These are phyloP conservation scores for Melikaiella ostensackeni DNA, from an alignment of 2,888 invertebrate species.

Conservation along the genomic window DNA sequence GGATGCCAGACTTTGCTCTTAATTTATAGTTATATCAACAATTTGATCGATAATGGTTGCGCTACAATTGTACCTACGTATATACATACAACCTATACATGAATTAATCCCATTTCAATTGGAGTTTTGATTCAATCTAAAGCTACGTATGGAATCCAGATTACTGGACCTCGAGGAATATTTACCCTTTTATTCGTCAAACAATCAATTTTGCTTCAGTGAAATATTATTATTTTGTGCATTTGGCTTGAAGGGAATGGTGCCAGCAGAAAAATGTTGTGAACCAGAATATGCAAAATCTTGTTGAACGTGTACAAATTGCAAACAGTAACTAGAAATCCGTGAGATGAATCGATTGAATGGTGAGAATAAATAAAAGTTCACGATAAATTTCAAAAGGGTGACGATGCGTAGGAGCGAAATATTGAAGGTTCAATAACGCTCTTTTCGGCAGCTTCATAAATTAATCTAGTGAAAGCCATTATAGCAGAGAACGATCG, in stretches of 20 bases:
- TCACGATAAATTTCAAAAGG: neutral
- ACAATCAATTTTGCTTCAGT: slow-evolving; percentile 13
- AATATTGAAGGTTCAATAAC: neutral
- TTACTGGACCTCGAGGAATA: neutral
- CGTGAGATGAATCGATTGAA: too few species aligned
- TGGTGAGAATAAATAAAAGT: too few species aligned
- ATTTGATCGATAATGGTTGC: neutral
- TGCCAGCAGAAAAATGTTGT: neutral
- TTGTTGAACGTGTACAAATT: neutral
- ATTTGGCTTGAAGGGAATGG: neutral
- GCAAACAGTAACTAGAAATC: too few species aligned
- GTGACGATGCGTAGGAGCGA: neutral
- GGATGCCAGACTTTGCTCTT: too few species aligned
- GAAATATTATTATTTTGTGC: neutral
- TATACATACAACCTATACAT: neutral
- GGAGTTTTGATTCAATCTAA: slow-evolving; percentile 25
- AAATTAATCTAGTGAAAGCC: slow-evolving; percentile 16
- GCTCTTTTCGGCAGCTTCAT: neutral
- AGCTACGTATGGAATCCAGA: slow-evolving; percentile 13
- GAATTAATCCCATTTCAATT: neutral
- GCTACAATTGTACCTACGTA: neutral
- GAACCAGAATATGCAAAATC: neutral
- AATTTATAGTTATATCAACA: too few species aligned
- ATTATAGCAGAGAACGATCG: slow-evolving; percentile 10
- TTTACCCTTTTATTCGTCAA: neutral